Percentiles rank a stretch among this genome's conserved stretches.
These are phyloP conservation scores for Labeo rohita DNA, from an alignment of 2,113 vertebrate species.

Conservation along the genomic window DNA sequence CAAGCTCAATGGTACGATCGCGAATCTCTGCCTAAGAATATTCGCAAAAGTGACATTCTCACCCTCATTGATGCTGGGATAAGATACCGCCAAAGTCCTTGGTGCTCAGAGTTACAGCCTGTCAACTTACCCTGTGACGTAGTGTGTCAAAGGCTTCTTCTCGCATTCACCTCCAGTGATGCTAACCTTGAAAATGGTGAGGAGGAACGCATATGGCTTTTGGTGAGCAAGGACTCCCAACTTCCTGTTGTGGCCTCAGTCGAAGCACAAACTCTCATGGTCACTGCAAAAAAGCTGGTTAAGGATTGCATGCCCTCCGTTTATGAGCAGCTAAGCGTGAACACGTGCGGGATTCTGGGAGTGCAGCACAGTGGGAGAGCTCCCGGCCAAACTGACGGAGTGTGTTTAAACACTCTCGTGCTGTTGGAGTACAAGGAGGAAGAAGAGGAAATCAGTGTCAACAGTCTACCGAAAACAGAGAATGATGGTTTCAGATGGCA, in stretches of 20 bases:
- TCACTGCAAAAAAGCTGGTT: constrained; percentile 70
- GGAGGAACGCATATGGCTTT: constrained; percentile 71
- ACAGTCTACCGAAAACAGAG: constrained; percentile 60
- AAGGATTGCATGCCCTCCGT: constrained; percentile 72
- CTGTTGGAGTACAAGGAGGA: constrained; percentile 60
- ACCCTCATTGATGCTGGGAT: neutral
- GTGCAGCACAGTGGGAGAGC: constrained; percentile 83
- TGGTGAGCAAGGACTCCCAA: constrained; percentile 60
- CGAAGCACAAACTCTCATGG: constrained; percentile 64
- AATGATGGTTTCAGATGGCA: constrained; percentile 68
- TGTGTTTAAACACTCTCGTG: constrained; percentile 80
- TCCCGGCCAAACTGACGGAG: constrained; percentile 70
- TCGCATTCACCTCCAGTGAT: constrained; percentile 69
- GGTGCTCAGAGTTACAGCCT: neutral
- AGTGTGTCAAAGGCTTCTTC: constrained; percentile 78
- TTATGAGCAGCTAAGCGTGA: constrained; percentile 64
- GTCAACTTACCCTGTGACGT: constrained; percentile 67
- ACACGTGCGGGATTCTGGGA: constrained; percentile 66
- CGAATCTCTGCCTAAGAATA: neutral
- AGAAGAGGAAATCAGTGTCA: constrained; percentile 41
- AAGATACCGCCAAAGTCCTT: neutral
- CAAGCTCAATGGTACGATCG: neutral
- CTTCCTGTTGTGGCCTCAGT: constrained; percentile 75
- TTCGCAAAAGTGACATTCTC: neutral
- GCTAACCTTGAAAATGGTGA: constrained; percentile 36